Conservation (phyloP, 1,140 invertebrate species). For the Metaphire vulgaris region DNA sequence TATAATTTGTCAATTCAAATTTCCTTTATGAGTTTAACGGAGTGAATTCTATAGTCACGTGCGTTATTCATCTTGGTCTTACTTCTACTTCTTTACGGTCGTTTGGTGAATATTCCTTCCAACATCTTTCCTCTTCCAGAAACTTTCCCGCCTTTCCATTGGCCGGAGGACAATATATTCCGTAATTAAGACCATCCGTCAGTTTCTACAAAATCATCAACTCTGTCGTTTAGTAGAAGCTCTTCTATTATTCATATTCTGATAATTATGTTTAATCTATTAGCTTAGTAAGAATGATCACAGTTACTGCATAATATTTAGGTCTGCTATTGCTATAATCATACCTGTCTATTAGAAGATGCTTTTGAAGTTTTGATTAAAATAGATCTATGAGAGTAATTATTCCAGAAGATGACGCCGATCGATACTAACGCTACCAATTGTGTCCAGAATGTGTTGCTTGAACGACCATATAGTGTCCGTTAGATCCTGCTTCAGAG, state of each 20-base stretch:
- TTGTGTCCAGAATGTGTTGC: not conserved
- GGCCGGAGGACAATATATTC: conserved; percentile 85
- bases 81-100: not conserved
- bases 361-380: not conserved
- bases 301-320: not conserved
- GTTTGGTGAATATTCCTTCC: conserved; percentile 75
- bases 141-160: conserved; percentile 88
- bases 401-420: not conserved
- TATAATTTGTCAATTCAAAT: too few species aligned
- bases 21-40: not conserved
- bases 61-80: too few species aligned
- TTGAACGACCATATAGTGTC: not conserved
- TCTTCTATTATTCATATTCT: too few species aligned
- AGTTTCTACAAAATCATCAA: conserved; percentile 65
- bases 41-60: too few species aligned
- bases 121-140: conserved; percentile 88
- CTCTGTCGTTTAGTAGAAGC: too few species aligned
- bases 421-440: not conserved
- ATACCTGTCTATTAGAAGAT: not conserved
- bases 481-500: not conserved
- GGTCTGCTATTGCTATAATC: not conserved
- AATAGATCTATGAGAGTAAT: not conserved
- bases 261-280: not conserved
- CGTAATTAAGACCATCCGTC: conserved; percentile 98
- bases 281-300: not conserved